phyloP scores from a whole-genome alignment of 2,888 invertebrate species.

The Zygothrica quintamaculata region DNA sequence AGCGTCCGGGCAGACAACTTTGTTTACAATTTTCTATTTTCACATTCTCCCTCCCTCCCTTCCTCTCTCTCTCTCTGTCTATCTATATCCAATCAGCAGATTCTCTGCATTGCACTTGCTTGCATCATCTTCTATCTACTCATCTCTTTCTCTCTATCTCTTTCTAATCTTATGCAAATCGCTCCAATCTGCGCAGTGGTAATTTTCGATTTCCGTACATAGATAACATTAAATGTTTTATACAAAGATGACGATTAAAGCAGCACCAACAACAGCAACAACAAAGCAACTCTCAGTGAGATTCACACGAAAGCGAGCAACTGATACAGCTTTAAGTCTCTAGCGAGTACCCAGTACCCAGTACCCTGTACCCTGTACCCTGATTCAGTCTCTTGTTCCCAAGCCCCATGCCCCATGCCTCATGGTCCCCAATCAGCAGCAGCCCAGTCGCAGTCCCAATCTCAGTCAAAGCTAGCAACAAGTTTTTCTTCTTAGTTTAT shows the following conservation, averaged over 20 bases:
- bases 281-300: slow-evolving; percentile 32
- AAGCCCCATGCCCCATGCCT: background rate
- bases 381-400: too few relatives aligned
- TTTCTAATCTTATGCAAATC: slow-evolving; percentile 78
- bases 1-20: slow-evolving; percentile 38
- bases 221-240: slow-evolving; percentile 68
- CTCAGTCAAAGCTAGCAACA: slow-evolving; percentile 50
- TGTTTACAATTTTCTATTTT: slow-evolving; percentile 3
- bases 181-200: slow-evolving; percentile 73
- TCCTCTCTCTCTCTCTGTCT: background rate
- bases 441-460: slow-evolving; percentile 18
- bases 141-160: background rate
- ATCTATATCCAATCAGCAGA: background rate
- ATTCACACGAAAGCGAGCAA: slow-evolving; percentile 46
- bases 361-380: slow-evolving; percentile 5
- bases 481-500: slow-evolving; percentile 41
- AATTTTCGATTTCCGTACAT: slow-evolving; percentile 82
- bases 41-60: background rate
- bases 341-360: too few relatives aligned
- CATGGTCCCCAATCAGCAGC: slow-evolving; percentile 7
- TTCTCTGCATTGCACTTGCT: slow-evolving; percentile 16
- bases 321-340: too few relatives aligned
- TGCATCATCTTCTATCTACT: too few relatives aligned
- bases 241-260: slow-evolving; percentile 41
- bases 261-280: too few relatives aligned